Percentiles rank a stretch among this genome's conserved stretches.
phyloP scores from a whole-genome alignment of 1,140 invertebrate genomes.

The Caerostris darwini region DNA sequence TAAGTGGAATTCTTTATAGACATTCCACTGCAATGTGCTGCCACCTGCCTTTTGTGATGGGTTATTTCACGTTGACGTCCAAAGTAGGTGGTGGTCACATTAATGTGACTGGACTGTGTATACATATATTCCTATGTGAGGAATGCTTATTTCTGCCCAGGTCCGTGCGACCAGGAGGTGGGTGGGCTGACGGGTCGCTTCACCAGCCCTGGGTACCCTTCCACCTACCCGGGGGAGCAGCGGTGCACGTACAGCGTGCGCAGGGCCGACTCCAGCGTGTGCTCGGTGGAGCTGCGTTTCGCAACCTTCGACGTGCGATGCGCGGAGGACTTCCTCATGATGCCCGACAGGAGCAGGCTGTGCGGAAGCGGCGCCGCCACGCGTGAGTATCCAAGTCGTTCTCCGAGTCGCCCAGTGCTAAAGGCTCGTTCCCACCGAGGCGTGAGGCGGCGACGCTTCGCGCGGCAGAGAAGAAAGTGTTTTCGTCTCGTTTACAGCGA shows the following conservation, averaged over 20 bases:
- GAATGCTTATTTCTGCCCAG: not conserved
- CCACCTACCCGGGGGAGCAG: slow-evolving; percentile 76
- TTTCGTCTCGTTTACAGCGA: too few relatives aligned
- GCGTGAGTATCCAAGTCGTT: slow-evolving; percentile 40
- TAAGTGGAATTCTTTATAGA: too few relatives aligned
- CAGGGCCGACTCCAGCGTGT: slow-evolving; percentile 74
- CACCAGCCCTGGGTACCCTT: slow-evolving; percentile 78
- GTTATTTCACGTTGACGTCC: too few relatives aligned
- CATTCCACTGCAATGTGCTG: too few relatives aligned
- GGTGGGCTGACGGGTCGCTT: slow-evolving; percentile 71
- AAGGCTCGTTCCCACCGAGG: too few relatives aligned
- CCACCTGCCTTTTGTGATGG: too few relatives aligned
- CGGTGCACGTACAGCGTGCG: slow-evolving; percentile 77
- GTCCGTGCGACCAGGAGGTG: slow-evolving; percentile 74
- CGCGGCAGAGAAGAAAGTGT: too few relatives aligned
- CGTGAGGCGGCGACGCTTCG: too few relatives aligned
- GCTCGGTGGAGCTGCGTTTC: slow-evolving; percentile 78
- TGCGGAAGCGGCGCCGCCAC: slow-evolving; percentile 73
- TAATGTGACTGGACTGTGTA: too few relatives aligned
- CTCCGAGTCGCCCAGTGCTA: too few relatives aligned
- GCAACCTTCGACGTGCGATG: slow-evolving; percentile 78
- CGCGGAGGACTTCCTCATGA: slow-evolving; percentile 78
- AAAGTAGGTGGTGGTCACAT: too few relatives aligned
- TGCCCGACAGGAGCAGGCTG: slow-evolving; percentile 78
- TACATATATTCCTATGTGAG: too few relatives aligned